A percentile compares a stretch with the other conserved stretches of the same genome.
Conservation (phyloP, 2,888 invertebrate genomes). For the Drosophila acutilabella region DNA sequence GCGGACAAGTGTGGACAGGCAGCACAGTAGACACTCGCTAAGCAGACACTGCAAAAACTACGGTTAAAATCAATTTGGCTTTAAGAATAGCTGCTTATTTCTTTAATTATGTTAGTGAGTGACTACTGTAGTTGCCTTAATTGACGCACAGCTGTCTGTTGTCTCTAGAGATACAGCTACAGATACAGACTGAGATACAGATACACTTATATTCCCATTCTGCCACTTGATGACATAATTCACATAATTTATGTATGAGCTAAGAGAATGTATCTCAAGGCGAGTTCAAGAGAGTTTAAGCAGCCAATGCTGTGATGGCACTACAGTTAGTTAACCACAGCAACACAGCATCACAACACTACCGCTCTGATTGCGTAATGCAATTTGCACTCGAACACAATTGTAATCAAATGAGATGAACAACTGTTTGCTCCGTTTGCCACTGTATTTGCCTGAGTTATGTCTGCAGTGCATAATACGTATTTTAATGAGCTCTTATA, state of each 20-base stretch:
- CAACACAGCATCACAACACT: not conserved
- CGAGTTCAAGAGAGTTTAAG: constrained; percentile 18
- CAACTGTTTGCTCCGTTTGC: constrained; percentile 31
- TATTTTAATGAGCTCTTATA: constrained; percentile 67
- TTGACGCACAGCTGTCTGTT: constrained; percentile 8
- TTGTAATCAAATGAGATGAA: constrained; percentile 37
- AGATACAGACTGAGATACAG: not conserved
- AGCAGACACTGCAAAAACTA: not conserved
- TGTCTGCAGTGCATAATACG: constrained; percentile 20
- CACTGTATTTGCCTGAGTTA: constrained; percentile 15
- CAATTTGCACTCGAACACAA: constrained; percentile 30
- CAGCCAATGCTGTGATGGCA: not conserved
- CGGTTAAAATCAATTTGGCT: not conserved
- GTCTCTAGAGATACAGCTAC: not conserved
- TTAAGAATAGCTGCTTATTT: not conserved
- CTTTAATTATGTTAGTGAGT: not conserved
- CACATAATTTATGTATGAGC: constrained; percentile 25
- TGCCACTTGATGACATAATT: constrained; percentile 49
- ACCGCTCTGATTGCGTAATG: constrained; percentile 46
- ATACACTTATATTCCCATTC: constrained; percentile 2
- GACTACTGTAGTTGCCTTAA: constrained; percentile 19
- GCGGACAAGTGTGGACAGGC: constrained; percentile 59
- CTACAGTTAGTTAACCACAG: constrained; percentile 16
- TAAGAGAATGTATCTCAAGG: constrained; percentile 20
- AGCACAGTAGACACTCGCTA: constrained; percentile 1